Evolutionary conservation across 2,113 vertebrate species (phyloP).

Genomic region (Lucifuga dentata): DNA sequence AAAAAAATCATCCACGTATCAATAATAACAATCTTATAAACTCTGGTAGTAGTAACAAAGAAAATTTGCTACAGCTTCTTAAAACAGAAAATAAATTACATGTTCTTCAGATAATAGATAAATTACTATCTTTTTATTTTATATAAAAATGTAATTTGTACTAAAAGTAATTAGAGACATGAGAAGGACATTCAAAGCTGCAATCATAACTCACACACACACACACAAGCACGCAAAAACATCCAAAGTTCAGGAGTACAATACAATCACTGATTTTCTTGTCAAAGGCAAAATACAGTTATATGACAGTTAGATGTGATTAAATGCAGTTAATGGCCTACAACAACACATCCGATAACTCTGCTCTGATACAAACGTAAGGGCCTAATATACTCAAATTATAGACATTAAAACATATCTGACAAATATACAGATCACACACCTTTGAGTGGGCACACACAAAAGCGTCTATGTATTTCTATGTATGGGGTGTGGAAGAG

Average conservation of each 20-base stretch:
- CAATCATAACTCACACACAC: slow-evolving; percentile 23
- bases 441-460: slow-evolving; percentile 20
- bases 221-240: background rate
- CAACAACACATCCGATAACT: slow-evolving; percentile 54
- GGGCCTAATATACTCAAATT: slow-evolving; percentile 57
- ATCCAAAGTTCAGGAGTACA: slow-evolving; percentile 4
- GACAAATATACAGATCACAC: slow-evolving; percentile 75
- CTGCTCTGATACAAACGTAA: slow-evolving; percentile 58
- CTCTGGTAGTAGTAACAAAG: slow-evolving; percentile 69
- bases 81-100: slow-evolving; percentile 84
- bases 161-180: slow-evolving; percentile 67
- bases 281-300: slow-evolving; percentile 35
- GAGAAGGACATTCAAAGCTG: slow-evolving; percentile 52
- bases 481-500: slow-evolving; percentile 19
- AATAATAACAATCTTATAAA: slow-evolving; percentile 71
- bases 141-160: slow-evolving; percentile 72
- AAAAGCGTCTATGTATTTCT: slow-evolving; percentile 41
- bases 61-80: slow-evolving; percentile 67
- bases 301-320: slow-evolving; percentile 63
- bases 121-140: slow-evolving; percentile 79
- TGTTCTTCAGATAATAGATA: slow-evolving; percentile 81
- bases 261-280: slow-evolving; percentile 37
- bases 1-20: slow-evolving; percentile 42
- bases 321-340: slow-evolving; percentile 60
- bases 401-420: slow-evolving; percentile 79